Evolutionary conservation across 1,140 invertebrate genomes (phyloP).

Genomic region (Spodoptera litura): DNA sequence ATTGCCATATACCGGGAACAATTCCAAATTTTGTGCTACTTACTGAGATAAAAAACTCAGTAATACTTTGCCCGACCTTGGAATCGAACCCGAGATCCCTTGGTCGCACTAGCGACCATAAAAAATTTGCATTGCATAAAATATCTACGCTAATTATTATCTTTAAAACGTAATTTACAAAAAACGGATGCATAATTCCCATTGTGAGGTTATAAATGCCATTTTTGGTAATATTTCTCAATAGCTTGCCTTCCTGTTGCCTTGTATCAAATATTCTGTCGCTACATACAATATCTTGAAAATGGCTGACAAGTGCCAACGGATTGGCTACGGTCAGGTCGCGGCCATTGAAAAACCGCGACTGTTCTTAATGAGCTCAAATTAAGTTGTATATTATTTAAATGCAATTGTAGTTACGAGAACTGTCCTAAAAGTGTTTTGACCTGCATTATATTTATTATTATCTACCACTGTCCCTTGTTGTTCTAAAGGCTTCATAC

Average conservation of each 20-base stretch:
- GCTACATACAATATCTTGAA: slow-evolving; percentile 36
- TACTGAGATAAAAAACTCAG: no score
- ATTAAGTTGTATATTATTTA: slow-evolving; percentile 16
- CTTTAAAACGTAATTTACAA: not conserved
- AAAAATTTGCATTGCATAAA: not conserved
- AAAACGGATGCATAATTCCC: slow-evolving; percentile 16
- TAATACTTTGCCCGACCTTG: no score
- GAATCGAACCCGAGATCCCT: no score
- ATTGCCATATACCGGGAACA: no score
- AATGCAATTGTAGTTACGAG: not conserved
- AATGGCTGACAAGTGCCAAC: not conserved
- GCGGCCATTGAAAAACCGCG: slow-evolving; percentile 31
- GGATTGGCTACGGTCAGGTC: slow-evolving; percentile 32
- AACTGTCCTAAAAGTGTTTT: no score
- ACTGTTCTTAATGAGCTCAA: slow-evolving; percentile 19
- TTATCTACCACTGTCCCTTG: no score
- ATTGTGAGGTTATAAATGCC: not conserved
- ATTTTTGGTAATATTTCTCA: slow-evolving; percentile 38
- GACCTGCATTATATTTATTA: no score
- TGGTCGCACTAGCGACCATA: not conserved
- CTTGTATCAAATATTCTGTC: slow-evolving; percentile 30
- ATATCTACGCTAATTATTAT: not conserved
- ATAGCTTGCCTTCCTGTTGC: not conserved
- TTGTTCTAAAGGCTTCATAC: no score
- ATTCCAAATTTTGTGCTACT: no score